Percentiles rank a stretch among this genome's conserved stretches.
Evolutionary conservation across 2,113 vertebrate species (phyloP).

Genomic region (Aldabrachelys gigantea): DNA sequence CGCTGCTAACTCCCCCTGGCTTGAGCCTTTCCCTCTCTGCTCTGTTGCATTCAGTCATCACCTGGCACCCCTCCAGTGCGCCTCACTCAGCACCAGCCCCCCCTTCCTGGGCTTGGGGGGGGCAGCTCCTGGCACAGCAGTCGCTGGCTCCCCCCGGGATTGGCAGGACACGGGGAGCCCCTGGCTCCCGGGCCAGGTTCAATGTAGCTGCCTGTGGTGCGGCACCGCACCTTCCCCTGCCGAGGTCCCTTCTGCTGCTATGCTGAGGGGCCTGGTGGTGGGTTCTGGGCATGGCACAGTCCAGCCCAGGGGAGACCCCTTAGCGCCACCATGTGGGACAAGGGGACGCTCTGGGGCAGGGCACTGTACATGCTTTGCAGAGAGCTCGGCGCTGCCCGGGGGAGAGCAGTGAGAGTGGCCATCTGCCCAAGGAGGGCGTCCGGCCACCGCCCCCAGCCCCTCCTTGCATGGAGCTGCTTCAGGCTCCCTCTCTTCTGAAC

Average conservation of each 20-base stretch:
- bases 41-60: not conserved
- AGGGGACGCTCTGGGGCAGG: not conserved
- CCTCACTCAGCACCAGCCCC: not conserved
- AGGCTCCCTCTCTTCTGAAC: not conserved
- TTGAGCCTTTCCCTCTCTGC: not conserved
- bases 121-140: not conserved
- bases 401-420: not conserved
- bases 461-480: not conserved
- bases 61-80: too few relatives aligned
- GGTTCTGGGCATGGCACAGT: not conserved
- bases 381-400: not conserved
- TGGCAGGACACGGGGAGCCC: not conserved
- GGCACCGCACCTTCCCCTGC: not conserved
- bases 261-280: not conserved
- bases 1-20: accelerated
- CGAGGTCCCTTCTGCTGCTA: not conserved
- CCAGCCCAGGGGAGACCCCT: not conserved
- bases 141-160: too few relatives aligned
- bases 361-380: too few relatives aligned
- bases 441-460: too few relatives aligned
- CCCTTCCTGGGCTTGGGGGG: not conserved
- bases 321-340: not conserved
- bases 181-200: too few relatives aligned
- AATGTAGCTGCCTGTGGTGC: too few relatives aligned
- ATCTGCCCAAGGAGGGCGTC: too few relatives aligned